Conservation (phyloP, 2,888 invertebrate species). For the Leptopilina syphax region DNA sequence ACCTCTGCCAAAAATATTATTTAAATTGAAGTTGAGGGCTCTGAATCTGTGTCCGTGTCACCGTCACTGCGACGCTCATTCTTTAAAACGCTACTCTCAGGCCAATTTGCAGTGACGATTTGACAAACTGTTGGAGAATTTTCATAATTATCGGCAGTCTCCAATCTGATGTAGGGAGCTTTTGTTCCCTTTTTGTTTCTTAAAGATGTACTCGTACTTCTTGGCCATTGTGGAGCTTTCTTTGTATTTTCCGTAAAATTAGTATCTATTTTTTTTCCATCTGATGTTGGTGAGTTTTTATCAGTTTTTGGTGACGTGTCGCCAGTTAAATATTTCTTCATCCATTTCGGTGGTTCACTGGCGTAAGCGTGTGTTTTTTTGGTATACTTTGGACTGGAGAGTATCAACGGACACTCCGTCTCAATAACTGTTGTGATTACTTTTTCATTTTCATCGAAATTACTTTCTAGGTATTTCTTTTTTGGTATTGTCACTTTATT, state of each 20-base stretch:
- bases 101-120: slow-evolving; percentile 46
- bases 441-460: slow-evolving; percentile 72
- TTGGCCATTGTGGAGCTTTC: slow-evolving; percentile 11
- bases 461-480: slow-evolving; percentile 72
- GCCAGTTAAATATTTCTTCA: slow-evolving; percentile 67
- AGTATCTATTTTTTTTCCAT: slow-evolving; percentile 46
- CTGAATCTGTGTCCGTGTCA: slow-evolving; percentile 68
- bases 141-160: slow-evolving; percentile 44
- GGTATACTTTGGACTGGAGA: slow-evolving; percentile 67
- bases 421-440: slow-evolving; percentile 73
- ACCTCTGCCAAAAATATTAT: neutral
- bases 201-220: slow-evolving; percentile 43
- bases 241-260: slow-evolving; percentile 46
- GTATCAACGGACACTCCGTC: slow-evolving; percentile 69
- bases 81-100: slow-evolving; percentile 21
- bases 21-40: slow-evolving; percentile 72
- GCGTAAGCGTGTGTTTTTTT: slow-evolving; percentile 68
- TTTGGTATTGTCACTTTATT: slow-evolving; percentile 64
- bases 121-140: slow-evolving; percentile 48
- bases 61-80: slow-evolving; percentile 44
- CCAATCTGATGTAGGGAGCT: slow-evolving; percentile 50
- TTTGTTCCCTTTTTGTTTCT: slow-evolving; percentile 1
- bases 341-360: slow-evolving; percentile 71
- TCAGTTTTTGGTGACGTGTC: slow-evolving; percentile 58
- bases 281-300: slow-evolving; percentile 50